Evolutionary conservation across 2,888 invertebrate genomes (phyloP), one percentile per base, ranked within the genome.

Genomic region (Archips xylosteana): DNA sequence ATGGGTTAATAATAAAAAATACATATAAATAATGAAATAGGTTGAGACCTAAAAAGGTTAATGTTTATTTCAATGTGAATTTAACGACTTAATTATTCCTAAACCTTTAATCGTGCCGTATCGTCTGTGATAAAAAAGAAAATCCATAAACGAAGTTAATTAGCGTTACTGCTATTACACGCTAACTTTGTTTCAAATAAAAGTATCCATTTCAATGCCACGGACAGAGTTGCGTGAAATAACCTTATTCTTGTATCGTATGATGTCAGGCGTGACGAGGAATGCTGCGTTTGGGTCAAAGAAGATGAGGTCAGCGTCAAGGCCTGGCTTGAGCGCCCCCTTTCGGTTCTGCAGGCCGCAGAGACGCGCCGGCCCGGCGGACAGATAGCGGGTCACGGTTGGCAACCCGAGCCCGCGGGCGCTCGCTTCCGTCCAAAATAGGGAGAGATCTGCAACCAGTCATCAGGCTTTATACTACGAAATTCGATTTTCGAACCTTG

Each of bases 231-330:
- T 63, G 61, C 66, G 59, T 54, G 42, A 61, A 54, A 57, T 78
- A 85, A 95, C 96, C 93, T 96, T 96, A 83, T 96, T 96, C 79
- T 96, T 95, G 76, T 96, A 95, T 12, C 92, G 88, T 73, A 96
- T 95, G 32, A 91, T 89, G 15, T 94, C 91, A 51, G 94, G 88
- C 54, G 90, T 89, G 59, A 96, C 95, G 74, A 89, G 85, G 77
- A 96, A 95, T 59, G 92, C 91, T 64, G 94, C 94, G 23, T 96
- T 94, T 0, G 96, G 96, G 87, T 96, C 94, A 94, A 96, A 97
- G 77, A 96, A 91, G 75, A 96, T 95, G 71, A 97, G 95, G 85
- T 97, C 96, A 0, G 96, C 97, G 81, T 97, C 96, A 76, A 94
- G 95, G n/a, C 96, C 96, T 12, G 91, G 90, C 59, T 89, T 83